These are phyloP conservation scores for Romanogobio albipinnatus DNA, from an alignment of 2,113 vertebrate species.

Conservation along the genomic window DNA sequence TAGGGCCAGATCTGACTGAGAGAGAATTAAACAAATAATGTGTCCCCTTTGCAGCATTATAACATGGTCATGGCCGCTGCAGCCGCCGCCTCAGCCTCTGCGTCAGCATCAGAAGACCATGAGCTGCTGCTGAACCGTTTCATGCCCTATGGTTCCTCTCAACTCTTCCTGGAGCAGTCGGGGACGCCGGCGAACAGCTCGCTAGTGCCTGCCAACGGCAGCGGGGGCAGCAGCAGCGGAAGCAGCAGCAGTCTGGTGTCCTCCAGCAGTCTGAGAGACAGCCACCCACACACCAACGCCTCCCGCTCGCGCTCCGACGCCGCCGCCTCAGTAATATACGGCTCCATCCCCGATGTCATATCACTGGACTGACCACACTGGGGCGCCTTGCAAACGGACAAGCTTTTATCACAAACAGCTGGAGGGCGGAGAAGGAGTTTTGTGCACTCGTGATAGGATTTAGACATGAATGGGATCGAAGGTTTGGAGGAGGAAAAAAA, in stretches of 20 bases:
- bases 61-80: constrained; percentile 94
- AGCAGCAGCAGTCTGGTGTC: constrained; percentile 96
- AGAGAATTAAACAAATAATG: not conserved
- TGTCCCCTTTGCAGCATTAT: constrained; percentile 83
- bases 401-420: constrained; percentile 31
- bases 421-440: constrained; percentile 22
- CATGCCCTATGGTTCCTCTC: constrained; percentile 92
- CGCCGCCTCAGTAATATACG: constrained; percentile 87
- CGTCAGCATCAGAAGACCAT: constrained; percentile 87
- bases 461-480: not conserved
- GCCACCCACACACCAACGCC: constrained; percentile 80
- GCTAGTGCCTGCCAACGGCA: constrained; percentile 84
- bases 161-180: constrained; percentile 92
- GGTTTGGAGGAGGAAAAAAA: constrained; percentile 61
- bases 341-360: constrained; percentile 96
- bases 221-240: constrained; percentile 82
- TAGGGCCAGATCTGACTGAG: not conserved
- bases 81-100: constrained; percentile 84
- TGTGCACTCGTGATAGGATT: constrained; percentile 59
- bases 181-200: constrained; percentile 83
- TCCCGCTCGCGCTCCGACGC: constrained; percentile 82
- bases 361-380: constrained; percentile 87
- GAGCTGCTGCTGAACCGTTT: constrained; percentile 92
- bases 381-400: constrained; percentile 51
- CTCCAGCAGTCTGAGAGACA: constrained; percentile 92